Conservation (phyloP, 64 coral and sea anemone species). For the Anthopleura sola region DNA sequence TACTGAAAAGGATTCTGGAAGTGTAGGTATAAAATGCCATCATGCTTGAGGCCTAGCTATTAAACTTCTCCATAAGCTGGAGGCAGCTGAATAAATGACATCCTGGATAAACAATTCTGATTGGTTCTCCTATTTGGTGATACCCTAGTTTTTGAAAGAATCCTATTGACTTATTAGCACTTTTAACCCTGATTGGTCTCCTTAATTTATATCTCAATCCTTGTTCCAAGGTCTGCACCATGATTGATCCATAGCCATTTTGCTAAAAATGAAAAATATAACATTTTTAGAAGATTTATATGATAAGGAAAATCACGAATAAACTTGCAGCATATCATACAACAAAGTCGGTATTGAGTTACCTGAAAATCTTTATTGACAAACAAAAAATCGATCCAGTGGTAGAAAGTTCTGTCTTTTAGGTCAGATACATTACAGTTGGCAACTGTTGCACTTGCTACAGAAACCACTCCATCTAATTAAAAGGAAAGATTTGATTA, state of each 20-base stretch:
- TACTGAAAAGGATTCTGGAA: too few relatives aligned
- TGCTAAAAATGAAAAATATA: constrained; percentile 35
- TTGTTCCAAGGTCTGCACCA: constrained; percentile 59
- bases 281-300: too few relatives aligned
- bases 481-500: neutral
- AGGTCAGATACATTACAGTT: constrained; percentile 28
- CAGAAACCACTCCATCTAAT: constrained; percentile 82
- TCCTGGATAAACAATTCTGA: constrained; percentile 54
- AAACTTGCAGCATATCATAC: too few relatives aligned
- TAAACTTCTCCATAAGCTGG: constrained; percentile 90
- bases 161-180: constrained; percentile 67
- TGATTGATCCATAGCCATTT: constrained; percentile 67
- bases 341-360: neutral
- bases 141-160: constrained; percentile 85
- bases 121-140: constrained; percentile 52
- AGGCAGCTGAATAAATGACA: constrained; percentile 73
- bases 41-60: too few relatives aligned
- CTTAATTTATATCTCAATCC: constrained; percentile 36
- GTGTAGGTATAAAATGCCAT: too few relatives aligned
- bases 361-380: constrained; percentile 94
- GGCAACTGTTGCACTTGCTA: constrained; percentile 59
- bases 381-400: constrained; percentile 97
- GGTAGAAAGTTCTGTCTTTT: constrained; percentile 42
- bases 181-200: constrained; percentile 77
- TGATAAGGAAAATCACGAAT: too few relatives aligned